Conservation (phyloP, 2,113 vertebrate genomes). For the Protobothrops mucrosquamatus region DNA sequence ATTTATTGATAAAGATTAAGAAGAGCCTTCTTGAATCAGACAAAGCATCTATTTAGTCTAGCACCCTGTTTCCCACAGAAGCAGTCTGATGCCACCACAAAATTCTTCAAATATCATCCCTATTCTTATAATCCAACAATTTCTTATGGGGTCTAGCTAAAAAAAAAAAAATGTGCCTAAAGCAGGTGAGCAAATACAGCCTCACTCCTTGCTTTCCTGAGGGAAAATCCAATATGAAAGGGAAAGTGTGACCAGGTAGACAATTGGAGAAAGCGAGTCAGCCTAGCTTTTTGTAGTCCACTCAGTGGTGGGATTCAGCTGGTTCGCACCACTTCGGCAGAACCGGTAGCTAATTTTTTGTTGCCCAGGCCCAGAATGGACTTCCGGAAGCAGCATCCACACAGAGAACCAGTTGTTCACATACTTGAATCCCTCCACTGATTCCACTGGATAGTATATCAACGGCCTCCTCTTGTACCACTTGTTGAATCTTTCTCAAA, state of each 20-base stretch:
- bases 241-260: not conserved
- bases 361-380: too few relatives aligned
- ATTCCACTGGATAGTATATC: not conserved
- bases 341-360: too few relatives aligned
- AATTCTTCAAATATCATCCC: not conserved
- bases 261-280: not conserved
- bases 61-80: not conserved
- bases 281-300: not conserved
- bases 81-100: not conserved
- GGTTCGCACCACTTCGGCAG: too few relatives aligned
- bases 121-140: not conserved
- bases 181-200: not conserved
- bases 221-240: not conserved
- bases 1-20: not conserved
- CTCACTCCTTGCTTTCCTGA: not conserved
- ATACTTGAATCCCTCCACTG: too few relatives aligned
- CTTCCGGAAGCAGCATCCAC: too few relatives aligned
- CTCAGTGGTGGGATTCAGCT: too few relatives aligned
- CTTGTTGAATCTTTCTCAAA: not conserved
- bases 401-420: too few relatives aligned
- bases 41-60: not conserved
- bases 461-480: not conserved
- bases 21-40: not conserved
- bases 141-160: not conserved
- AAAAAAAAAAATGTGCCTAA: not conserved